phyloP scores from a whole-genome alignment of 2,113 vertebrate genomes.

The Tringa solitaria region DNA sequence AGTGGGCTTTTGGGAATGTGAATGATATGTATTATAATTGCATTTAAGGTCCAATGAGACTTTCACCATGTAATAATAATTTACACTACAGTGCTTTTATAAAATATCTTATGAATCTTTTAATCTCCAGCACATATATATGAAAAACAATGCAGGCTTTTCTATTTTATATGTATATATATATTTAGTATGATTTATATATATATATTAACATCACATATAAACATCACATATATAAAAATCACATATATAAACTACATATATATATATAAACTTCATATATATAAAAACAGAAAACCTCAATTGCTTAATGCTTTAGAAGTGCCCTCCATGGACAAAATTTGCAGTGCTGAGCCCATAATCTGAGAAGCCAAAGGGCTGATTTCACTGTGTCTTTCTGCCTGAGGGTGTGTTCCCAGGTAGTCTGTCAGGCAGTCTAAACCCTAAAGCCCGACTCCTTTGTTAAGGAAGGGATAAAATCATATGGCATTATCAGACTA shows the following conservation, averaged over 20 bases:
- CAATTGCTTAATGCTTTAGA: background rate
- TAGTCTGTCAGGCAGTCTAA: background rate
- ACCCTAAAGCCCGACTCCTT: background rate
- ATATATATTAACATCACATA: too few species aligned
- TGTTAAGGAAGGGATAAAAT: background rate
- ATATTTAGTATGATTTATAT: background rate
- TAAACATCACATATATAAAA: background rate
- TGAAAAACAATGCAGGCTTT: background rate
- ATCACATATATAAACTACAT: background rate
- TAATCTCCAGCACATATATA: background rate
- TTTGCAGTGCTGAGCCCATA: background rate
- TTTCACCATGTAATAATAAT: background rate
- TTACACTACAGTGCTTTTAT: background rate
- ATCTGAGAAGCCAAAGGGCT: background rate
- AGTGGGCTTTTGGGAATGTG: background rate
- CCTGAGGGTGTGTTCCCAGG: background rate
- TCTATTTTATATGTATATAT: background rate
- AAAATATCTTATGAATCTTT: background rate
- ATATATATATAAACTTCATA: background rate
- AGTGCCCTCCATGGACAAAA: background rate
- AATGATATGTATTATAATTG: rapidly evolving
- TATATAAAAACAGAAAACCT: background rate
- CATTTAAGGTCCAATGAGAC: background rate
- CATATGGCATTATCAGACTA: background rate
- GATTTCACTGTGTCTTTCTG: background rate